phyloP scores from a whole-genome alignment of 2,888 invertebrate genomes.

The Syrista parreyssii region DNA sequence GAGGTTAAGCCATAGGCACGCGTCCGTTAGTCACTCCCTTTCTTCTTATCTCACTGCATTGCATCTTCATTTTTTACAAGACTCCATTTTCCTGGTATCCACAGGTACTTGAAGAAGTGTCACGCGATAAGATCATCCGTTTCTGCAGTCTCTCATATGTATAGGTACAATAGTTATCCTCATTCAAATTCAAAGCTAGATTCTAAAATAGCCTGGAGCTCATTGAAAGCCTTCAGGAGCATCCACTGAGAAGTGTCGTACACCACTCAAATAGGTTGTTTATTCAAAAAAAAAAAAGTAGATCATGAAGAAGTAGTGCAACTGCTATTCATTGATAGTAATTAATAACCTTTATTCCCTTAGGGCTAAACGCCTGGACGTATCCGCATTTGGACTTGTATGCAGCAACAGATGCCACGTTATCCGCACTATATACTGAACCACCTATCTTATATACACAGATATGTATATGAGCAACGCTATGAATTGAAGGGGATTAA shows the following conservation, averaged over 20 bases:
- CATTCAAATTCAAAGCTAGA: background rate
- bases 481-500: background rate
- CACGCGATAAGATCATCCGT: background rate
- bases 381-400: background rate
- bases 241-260: background rate
- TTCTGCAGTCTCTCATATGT: background rate
- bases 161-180: background rate
- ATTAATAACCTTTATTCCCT: background rate
- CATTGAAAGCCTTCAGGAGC: background rate
- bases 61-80: conserved; percentile 6
- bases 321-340: background rate
- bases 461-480: background rate
- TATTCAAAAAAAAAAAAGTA: background rate
- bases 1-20: conserved; percentile 1
- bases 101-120: background rate
- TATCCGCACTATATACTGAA: background rate
- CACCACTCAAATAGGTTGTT: background rate
- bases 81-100: background rate
- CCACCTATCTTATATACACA: background rate
- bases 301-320: background rate
- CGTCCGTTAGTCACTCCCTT: conserved; percentile 10
- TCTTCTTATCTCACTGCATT: background rate
- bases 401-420: background rate
- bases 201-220: background rate
- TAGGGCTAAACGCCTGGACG: background rate